A percentile compares a stretch with the other conserved stretches of the same genome.
These are phyloP conservation scores for Cecidostiba fungosa DNA, from an alignment of 2,888 invertebrate species.

Conservation along the genomic window DNA sequence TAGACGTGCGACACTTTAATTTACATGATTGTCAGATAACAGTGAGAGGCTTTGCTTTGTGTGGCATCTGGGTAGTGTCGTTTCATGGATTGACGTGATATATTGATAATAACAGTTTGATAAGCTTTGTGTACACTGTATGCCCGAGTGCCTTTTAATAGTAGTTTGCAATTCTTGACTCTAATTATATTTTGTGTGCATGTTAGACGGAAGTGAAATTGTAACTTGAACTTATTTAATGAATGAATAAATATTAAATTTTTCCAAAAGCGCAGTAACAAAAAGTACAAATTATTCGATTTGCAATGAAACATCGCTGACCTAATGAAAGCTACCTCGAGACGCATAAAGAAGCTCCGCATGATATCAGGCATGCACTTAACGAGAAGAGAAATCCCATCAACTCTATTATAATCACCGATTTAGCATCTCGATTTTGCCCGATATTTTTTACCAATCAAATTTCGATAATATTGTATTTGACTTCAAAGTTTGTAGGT, in stretches of 20 bases:
- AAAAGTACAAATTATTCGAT: too few relatives aligned
- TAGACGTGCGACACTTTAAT: constrained; percentile 35
- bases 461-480: too few relatives aligned
- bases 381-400: constrained; percentile 1
- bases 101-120: constrained; percentile 15
- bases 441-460: too few relatives aligned
- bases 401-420: constrained; percentile 21
- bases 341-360: too few relatives aligned
- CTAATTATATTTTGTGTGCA: neutral
- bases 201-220: neutral
- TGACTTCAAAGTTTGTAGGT: too few relatives aligned
- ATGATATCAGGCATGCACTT: too few relatives aligned
- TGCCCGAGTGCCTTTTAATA: neutral
- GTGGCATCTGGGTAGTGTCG: constrained; percentile 19
- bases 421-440: constrained; percentile 34
- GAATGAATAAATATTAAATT: too few relatives aligned
- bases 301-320: neutral
- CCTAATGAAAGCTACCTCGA: neutral
- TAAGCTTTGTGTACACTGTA: neutral
- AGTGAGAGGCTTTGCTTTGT: constrained; percentile 24
- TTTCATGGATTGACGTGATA: constrained; percentile 24
- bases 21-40: constrained; percentile 53
- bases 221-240: too few relatives aligned
- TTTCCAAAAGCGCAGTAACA: too few relatives aligned
- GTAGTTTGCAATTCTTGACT: neutral